Evolutionary conservation across 2,113 vertebrate species (phyloP).

Genomic region (Drymodes brunneopygia): DNA sequence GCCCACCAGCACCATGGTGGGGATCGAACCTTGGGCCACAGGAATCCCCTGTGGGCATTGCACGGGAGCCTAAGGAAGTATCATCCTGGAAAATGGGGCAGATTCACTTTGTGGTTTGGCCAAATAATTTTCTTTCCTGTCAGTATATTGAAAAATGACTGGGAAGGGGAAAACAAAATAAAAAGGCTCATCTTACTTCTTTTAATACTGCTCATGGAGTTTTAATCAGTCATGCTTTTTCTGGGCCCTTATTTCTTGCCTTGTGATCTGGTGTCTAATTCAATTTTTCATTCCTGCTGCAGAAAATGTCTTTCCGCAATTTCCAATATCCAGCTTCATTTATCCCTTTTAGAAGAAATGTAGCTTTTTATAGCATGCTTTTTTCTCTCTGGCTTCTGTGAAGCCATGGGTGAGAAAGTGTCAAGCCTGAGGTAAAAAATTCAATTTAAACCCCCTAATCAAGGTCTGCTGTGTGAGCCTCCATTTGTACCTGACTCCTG

Average conservation of each 20-base stretch:
- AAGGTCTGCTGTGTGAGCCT: background rate
- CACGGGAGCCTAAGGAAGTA: background rate
- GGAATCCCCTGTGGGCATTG: background rate
- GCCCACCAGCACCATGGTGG: accelerated
- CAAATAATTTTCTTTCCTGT: background rate
- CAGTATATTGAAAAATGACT: background rate
- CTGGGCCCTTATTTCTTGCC: background rate
- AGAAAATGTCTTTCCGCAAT: background rate
- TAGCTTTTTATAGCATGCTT: background rate
- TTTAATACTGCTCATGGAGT: background rate
- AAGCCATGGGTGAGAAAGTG: background rate
- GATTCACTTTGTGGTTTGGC: background rate
- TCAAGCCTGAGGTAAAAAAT: background rate
- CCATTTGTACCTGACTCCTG: background rate
- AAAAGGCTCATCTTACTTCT: background rate
- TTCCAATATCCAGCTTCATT: background rate
- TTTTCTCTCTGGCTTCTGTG: background rate
- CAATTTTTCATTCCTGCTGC: background rate
- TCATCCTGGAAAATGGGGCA: background rate
- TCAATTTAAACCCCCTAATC: background rate
- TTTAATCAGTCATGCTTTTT: conserved; percentile 23
- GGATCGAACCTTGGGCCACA: no score
- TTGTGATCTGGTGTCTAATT: background rate
- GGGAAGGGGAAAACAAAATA: background rate
- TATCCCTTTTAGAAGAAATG: background rate